Evolutionary conservation across 2,797 vertebrate genomes (phyloP).

Genomic region (Phoxinus dragarum): DNA sequence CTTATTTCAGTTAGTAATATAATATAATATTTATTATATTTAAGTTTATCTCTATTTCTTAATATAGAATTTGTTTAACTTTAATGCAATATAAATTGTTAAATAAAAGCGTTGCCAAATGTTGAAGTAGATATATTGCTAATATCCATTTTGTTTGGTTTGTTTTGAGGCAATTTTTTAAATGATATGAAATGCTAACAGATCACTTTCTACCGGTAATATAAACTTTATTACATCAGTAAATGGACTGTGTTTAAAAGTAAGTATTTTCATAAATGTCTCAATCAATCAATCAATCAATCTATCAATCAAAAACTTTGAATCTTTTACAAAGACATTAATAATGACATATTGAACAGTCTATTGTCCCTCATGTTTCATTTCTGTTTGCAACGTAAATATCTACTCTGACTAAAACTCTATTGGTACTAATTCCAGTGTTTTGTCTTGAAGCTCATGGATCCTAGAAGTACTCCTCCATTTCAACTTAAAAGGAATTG

Average conservation of each 20-base stretch:
- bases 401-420: neutral
- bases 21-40: neutral
- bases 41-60: neutral
- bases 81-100: neutral
- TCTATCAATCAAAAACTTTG: neutral
- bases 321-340: neutral
- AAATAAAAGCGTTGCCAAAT: neutral
- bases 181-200: neutral
- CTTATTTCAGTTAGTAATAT: neutral
- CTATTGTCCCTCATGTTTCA: neutral
- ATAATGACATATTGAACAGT: neutral
- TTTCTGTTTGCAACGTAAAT: neutral
- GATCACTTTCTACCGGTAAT: neutral
- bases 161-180: neutral
- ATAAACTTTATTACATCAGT: neutral
- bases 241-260: neutral
- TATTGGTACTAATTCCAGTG: neutral
- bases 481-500: conserved; percentile 20
- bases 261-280: neutral
- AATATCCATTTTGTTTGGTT: neutral
- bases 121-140: neutral
- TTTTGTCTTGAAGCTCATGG: conserved; percentile 10
- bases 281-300: neutral
- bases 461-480: conserved; percentile 3
- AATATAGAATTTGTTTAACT: neutral